Conservation (phyloP, 2,888 invertebrate genomes). For the Gasteruption jaculator region DNA sequence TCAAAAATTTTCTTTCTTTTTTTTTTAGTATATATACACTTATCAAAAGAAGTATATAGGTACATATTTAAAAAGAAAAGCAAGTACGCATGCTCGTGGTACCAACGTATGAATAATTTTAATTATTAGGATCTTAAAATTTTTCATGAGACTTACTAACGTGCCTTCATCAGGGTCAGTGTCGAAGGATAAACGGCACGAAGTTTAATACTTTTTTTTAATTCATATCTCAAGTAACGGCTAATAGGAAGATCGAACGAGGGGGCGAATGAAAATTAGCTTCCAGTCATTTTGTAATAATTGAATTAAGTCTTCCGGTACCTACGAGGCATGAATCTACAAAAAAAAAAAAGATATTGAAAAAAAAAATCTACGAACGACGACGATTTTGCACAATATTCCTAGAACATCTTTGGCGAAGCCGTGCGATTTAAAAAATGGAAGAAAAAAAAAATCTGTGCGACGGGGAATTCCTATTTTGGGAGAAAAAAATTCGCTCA, state of each 20-base stretch:
- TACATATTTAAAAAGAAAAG: conserved; percentile 11
- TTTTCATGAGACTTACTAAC: conserved; percentile 46
- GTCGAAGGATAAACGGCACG: conserved; percentile 29
- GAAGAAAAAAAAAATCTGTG: no score
- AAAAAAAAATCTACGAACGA: conserved; percentile 1
- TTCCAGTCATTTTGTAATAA: no score
- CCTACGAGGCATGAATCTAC: conserved; percentile 20
- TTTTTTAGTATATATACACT: no score
- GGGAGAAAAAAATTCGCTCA: no score
- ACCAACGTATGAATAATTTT: neutral
- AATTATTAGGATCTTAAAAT: no score
- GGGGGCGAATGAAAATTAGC: conserved; percentile 8
- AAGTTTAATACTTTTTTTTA: conserved; percentile 36
- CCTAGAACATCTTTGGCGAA: no score
- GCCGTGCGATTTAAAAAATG: no score
- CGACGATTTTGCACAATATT: no score
- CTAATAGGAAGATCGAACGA: neutral
- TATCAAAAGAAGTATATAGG: conserved; percentile 4
- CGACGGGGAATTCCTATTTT: no score
- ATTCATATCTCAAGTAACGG: no score
- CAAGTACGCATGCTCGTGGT: conserved; percentile 23
- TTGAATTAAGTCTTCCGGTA: no score
- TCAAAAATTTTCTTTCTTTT: no score
- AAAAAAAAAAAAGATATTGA: conserved; percentile 11
- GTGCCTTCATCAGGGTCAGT: conserved; percentile 47